These are phyloP conservation scores for Actenoides lindsayi DNA, from an alignment of 2,113 vertebrate genomes.

Conservation along the genomic window DNA sequence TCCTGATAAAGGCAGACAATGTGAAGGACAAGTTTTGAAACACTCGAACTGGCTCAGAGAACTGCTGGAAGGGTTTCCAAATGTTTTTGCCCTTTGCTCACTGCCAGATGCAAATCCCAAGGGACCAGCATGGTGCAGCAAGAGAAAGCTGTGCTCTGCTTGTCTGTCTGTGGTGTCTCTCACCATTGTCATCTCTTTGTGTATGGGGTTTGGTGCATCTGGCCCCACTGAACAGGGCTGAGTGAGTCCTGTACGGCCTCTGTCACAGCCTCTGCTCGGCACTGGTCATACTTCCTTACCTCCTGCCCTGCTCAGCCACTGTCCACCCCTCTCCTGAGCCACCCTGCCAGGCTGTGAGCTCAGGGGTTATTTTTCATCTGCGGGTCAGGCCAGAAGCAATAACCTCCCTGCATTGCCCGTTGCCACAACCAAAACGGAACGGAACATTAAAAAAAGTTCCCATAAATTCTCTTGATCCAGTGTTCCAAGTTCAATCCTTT, in stretches of 20 bases:
- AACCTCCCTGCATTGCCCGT: background rate
- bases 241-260: background rate
- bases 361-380: background rate
- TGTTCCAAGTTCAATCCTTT: background rate
- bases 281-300: background rate
- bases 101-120: background rate
- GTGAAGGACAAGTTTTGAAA: background rate
- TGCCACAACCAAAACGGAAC: background rate
- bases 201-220: background rate
- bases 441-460: background rate
- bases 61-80: background rate
- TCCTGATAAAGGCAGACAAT: background rate
- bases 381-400: background rate
- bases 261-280: background rate
- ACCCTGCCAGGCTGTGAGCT: background rate
- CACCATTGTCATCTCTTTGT: accelerated
- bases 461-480: background rate
- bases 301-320: background rate
- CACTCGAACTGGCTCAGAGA: background rate
- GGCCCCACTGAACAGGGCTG: background rate
- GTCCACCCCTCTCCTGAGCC: accelerated
- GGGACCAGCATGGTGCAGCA: background rate
- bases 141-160: background rate
- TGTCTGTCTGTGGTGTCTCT: background rate
- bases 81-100: background rate